Percentiles rank a stretch among this genome's conserved stretches.
These are phyloP conservation scores for Caenorhabditis virilis DNA, from an alignment of 2,888 invertebrate species.

Conservation along the genomic window DNA sequence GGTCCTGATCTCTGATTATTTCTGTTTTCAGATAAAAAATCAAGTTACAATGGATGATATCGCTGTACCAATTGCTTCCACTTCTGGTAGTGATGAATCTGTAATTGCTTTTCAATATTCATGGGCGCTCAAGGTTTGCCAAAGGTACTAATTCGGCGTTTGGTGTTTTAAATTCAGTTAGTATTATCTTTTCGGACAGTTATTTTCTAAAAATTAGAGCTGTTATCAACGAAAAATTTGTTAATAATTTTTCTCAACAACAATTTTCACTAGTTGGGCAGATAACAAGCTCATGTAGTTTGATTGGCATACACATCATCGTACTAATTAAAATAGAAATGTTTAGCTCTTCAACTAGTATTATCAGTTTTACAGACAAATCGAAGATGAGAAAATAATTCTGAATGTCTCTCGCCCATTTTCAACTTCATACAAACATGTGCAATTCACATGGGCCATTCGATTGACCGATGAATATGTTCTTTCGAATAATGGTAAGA, in stretches of 20 bases:
- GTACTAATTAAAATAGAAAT: neutral
- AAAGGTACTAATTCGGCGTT: too few species aligned
- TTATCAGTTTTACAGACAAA: constrained; percentile 50
- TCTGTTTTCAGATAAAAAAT: too few species aligned
- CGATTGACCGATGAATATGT: constrained; percentile 55
- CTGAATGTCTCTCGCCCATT: constrained; percentile 66
- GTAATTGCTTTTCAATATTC: constrained; percentile 45
- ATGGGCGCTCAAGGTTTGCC: constrained; percentile 45
- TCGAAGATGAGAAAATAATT: constrained; percentile 59
- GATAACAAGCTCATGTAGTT: too few species aligned
- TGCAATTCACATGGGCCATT: constrained; percentile 66
- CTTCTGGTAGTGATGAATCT: constrained; percentile 30
- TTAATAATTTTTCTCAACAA: too few species aligned
- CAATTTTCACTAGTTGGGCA: too few species aligned
- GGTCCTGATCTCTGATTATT: too few species aligned
- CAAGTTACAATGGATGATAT: constrained; percentile 27
- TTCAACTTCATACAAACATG: constrained; percentile 65
- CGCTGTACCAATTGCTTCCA: constrained; percentile 39
- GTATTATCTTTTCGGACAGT: too few species aligned
- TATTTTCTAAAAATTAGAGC: too few species aligned
- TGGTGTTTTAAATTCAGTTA: too few species aligned
- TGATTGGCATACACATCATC: too few species aligned
- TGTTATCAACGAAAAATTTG: too few species aligned
- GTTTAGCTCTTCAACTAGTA: neutral
- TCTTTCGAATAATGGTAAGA: constrained; percentile 17